Evolutionary conservation across 2,797 vertebrate genomes (phyloP).

Genomic region (Onychomys leucogaster): DNA sequence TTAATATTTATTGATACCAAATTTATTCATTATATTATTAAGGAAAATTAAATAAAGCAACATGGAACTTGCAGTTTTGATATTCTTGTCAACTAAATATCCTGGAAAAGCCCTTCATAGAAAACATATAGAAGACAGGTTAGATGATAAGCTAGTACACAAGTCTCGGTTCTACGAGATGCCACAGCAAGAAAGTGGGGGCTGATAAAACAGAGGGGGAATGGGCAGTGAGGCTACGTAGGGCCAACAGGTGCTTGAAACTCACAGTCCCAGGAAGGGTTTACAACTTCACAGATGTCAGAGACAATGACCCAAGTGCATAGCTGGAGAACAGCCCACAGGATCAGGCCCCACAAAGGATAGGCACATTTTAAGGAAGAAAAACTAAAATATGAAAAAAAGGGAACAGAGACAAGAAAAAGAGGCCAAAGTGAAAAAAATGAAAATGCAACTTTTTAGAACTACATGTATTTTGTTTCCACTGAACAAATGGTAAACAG

Average conservation of each 20-base stretch:
- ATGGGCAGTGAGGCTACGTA: neutral
- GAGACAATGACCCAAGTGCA: neutral
- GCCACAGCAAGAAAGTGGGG: neutral
- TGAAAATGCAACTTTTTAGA: neutral
- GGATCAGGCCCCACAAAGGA: neutral
- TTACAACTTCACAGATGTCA: neutral
- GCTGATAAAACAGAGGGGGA: neutral
- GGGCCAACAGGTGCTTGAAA: neutral
- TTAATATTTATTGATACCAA: constrained; percentile 55
- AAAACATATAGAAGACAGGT: constrained; percentile 4
- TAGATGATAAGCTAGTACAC: neutral
- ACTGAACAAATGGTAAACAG: neutral
- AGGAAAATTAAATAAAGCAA: constrained; percentile 54
- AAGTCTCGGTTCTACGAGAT: neutral
- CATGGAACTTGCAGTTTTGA: constrained; percentile 10
- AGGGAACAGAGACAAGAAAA: neutral
- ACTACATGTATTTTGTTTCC: constrained; percentile 12
- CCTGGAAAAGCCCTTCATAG: neutral
- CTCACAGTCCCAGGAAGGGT: neutral
- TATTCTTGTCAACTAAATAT: constrained; percentile 6
- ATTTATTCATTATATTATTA: constrained; percentile 47
- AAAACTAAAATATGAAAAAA: neutral
- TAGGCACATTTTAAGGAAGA: neutral
- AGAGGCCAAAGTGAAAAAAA: constrained; percentile 1
- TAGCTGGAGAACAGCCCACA: neutral